These are phyloP conservation scores for Cranoglanis bouderius DNA, from an alignment of 2,113 vertebrate genomes.

Conservation along the genomic window DNA sequence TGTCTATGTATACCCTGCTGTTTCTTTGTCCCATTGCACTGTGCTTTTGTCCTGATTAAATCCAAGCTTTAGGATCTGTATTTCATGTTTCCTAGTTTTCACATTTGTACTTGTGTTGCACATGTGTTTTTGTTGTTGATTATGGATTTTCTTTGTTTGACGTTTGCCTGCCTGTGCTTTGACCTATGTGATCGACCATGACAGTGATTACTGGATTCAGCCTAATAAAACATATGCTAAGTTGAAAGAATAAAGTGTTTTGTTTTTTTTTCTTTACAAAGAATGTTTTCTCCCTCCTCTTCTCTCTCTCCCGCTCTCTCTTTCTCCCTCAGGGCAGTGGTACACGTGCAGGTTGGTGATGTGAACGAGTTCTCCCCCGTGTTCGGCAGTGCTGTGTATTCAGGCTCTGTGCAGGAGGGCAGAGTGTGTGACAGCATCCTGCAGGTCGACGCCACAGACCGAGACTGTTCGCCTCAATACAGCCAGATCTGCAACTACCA, in stretches of 20 bases:
- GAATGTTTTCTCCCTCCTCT: neutral
- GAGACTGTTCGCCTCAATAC: conserved; percentile 95
- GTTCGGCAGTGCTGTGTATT: conserved; percentile 87
- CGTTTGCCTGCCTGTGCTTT: conserved; percentile 1
- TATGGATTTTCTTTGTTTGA: neutral
- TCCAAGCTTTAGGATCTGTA: neutral
- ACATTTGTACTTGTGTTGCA: neutral
- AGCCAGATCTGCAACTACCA: conserved; percentile 98
- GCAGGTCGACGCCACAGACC: conserved; percentile 91
- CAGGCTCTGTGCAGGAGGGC: conserved; percentile 84
- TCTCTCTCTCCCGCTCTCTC: neutral
- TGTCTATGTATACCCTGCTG: neutral
- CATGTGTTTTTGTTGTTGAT: neutral
- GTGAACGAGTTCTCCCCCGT: conserved; percentile 93
- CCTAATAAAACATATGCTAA: neutral
- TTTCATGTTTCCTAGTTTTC: neutral
- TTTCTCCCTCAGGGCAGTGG: conserved; percentile 81
- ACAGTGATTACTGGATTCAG: neutral
- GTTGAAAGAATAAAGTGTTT: neutral
- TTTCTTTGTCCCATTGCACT: neutral
- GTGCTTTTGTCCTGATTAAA: neutral
- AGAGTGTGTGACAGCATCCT: conserved; percentile 96
- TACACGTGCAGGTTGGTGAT: conserved; percentile 96
- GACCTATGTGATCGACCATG: neutral
- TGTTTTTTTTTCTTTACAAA: neutral